Percentiles rank a stretch among this genome's conserved stretches.
Conservation (phyloP, 2,888 invertebrate genomes). For the Arctia plantaginis region DNA sequence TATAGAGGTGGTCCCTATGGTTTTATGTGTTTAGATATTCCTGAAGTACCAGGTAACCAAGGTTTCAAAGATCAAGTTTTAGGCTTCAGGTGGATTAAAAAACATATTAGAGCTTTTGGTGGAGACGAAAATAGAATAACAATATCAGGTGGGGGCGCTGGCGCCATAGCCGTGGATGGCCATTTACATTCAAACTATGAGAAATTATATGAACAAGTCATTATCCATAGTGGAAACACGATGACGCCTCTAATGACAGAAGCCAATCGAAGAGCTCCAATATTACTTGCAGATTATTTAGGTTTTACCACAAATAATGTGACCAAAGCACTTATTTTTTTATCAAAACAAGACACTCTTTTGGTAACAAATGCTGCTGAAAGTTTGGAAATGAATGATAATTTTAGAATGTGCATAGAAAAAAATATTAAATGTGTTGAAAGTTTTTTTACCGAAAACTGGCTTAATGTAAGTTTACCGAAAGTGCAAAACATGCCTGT, state of each 20-base stretch:
- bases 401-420: constrained; percentile 22
- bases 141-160: constrained; percentile 72
- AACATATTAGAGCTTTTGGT: constrained; percentile 69
- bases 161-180: constrained; percentile 62
- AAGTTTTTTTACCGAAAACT: constrained; percentile 3
- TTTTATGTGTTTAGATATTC: constrained; percentile 71
- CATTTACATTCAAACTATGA: constrained; percentile 64
- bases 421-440: constrained; percentile 20
- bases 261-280: too few species aligned
- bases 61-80: constrained; percentile 70
- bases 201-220: constrained; percentile 63
- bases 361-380: constrained; percentile 13
- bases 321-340: constrained; percentile 12
- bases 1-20: constrained; percentile 74
- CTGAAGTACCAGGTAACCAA: too few species aligned
- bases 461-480: constrained; percentile 11
- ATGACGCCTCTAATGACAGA: neutral
- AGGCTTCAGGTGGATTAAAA: constrained; percentile 69
- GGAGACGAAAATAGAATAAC: constrained; percentile 67
- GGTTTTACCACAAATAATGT: constrained; percentile 10
- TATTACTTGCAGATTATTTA: constrained; percentile 11
- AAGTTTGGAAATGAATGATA: neutral
- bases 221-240: constrained; percentile 64
- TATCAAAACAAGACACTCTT: constrained; percentile 6
- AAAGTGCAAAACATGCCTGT: constrained; percentile 15